These are phyloP conservation scores for Leptopilina clavipes DNA, from an alignment of 1,140 invertebrate genomes.

Conservation along the genomic window DNA sequence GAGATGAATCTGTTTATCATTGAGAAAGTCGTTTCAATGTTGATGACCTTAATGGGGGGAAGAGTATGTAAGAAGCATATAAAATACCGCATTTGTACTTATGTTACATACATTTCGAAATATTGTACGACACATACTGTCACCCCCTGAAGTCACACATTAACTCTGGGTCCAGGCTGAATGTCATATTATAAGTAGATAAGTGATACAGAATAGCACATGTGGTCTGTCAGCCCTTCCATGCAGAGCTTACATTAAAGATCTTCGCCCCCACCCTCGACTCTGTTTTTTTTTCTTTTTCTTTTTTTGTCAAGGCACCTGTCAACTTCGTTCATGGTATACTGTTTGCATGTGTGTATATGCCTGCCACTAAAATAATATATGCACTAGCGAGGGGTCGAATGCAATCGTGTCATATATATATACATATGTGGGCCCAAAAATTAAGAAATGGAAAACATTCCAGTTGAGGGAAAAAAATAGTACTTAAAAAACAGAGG, in stretches of 20 bases:
- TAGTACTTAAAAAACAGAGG: neutral
- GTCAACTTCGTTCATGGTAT: slow-evolving; percentile 65
- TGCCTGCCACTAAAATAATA: slow-evolving; percentile 65
- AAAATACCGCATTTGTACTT: slow-evolving; percentile 22
- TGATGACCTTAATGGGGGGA: slow-evolving; percentile 17
- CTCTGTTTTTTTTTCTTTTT: slow-evolving; percentile 39
- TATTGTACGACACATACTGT: neutral
- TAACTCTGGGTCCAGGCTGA: slow-evolving; percentile 23
- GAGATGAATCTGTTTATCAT: slow-evolving; percentile 27
- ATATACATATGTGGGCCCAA: slow-evolving; percentile 55
- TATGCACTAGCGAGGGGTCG: slow-evolving; percentile 56
- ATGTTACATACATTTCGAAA: slow-evolving; percentile 21
- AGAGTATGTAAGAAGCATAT: slow-evolving; percentile 1
- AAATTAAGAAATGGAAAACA: slow-evolving; percentile 51
- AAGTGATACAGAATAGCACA: slow-evolving; percentile 69
- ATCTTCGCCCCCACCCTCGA: neutral
- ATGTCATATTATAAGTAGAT: slow-evolving; percentile 55
- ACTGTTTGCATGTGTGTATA: slow-evolving; percentile 62
- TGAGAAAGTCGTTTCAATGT: slow-evolving; percentile 6
- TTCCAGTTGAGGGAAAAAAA: slow-evolving; percentile 35
- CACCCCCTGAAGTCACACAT: slow-evolving; percentile 19
- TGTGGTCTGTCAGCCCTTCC: slow-evolving; percentile 70
- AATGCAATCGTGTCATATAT: slow-evolving; percentile 60
- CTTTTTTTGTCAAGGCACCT: slow-evolving; percentile 67
- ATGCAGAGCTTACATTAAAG: slow-evolving; percentile 28